Conservation (phyloP, 2,888 invertebrate species). For the Sphinx pinastri region DNA sequence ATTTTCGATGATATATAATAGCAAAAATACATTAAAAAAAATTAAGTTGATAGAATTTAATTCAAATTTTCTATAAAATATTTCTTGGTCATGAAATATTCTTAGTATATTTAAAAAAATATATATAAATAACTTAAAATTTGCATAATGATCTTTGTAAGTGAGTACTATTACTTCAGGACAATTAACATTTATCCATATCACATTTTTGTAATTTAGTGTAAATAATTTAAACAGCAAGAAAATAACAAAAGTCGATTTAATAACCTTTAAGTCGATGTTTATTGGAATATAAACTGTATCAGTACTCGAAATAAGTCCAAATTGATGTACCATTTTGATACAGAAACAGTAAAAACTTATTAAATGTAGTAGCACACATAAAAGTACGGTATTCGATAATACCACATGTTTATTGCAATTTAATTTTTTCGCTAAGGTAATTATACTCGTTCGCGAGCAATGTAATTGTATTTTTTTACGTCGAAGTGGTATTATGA, state of each 20-base stretch:
- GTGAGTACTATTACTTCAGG: too few relatives aligned
- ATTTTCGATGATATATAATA: neutral
- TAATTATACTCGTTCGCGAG: slow-evolving; percentile 41
- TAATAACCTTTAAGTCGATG: neutral
- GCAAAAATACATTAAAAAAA: too few relatives aligned
- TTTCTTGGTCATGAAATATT: too few relatives aligned
- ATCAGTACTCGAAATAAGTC: neutral
- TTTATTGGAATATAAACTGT: slow-evolving; percentile 1
- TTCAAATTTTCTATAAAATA: too few relatives aligned
- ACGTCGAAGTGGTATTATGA: slow-evolving; percentile 28
- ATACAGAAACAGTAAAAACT: slow-evolving; percentile 7
- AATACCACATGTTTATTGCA: slow-evolving; percentile 31
- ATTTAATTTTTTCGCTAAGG: slow-evolving; percentile 46
- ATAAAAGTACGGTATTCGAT: slow-evolving; percentile 31
- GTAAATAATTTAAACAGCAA: neutral
- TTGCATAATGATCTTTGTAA: too few relatives aligned
- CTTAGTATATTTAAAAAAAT: neutral
- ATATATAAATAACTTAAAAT: neutral
- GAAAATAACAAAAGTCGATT: neutral
- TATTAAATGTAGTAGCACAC: neutral
- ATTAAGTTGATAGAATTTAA: too few relatives aligned
- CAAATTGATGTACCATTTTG: neutral
- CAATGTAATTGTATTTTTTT: slow-evolving; percentile 39
- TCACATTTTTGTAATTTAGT: neutral
- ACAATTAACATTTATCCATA: too few relatives aligned